Percentiles rank a stretch among this genome's conserved stretches.
These are phyloP conservation scores for Apocheima hispidaria DNA, from an alignment of 2,888 invertebrate species.

Conservation along the genomic window DNA sequence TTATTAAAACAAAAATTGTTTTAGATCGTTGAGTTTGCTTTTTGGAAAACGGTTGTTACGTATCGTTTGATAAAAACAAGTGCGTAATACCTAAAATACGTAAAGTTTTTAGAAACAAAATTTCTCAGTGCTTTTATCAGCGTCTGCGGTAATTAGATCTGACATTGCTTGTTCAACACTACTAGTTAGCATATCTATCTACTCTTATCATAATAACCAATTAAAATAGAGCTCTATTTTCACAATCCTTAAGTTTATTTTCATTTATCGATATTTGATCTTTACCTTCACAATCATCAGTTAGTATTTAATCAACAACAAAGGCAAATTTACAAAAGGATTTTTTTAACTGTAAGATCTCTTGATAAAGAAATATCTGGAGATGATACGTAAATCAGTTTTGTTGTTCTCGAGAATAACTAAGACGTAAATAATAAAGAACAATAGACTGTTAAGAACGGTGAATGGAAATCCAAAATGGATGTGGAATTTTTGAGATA, in stretches of 20 bases:
- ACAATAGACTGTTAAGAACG: background rate
- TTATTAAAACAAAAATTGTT: too few relatives aligned
- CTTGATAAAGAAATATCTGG: conserved; percentile 38
- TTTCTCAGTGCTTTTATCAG: conserved; percentile 21
- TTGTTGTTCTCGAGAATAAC: conserved; percentile 32
- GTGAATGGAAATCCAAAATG: conserved; percentile 52
- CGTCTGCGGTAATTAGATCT: conserved; percentile 29
- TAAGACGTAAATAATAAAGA: conserved; percentile 30
- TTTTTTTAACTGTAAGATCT: conserved; percentile 35
- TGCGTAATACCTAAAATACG: background rate
- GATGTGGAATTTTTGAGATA: conserved; percentile 72
- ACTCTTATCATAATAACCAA: background rate
- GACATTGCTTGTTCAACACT: conserved; percentile 31
- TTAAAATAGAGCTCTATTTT: background rate
- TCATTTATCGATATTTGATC: background rate
- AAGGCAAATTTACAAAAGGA: conserved; percentile 38
- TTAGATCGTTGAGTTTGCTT: too few relatives aligned
- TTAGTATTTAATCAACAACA: conserved; percentile 18
- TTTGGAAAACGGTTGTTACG: too few relatives aligned
- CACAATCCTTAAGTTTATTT: background rate
- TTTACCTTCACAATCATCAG: conserved; percentile 17
- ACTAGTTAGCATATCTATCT: background rate
- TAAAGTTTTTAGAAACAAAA: background rate
- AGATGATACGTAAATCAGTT: conserved; percentile 36
- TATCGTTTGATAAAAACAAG: background rate